A percentile compares a stretch with the other conserved stretches of the same genome.
These are phyloP conservation scores for Meteorus colon DNA, from an alignment of 2,888 invertebrate species.

Conservation along the genomic window DNA sequence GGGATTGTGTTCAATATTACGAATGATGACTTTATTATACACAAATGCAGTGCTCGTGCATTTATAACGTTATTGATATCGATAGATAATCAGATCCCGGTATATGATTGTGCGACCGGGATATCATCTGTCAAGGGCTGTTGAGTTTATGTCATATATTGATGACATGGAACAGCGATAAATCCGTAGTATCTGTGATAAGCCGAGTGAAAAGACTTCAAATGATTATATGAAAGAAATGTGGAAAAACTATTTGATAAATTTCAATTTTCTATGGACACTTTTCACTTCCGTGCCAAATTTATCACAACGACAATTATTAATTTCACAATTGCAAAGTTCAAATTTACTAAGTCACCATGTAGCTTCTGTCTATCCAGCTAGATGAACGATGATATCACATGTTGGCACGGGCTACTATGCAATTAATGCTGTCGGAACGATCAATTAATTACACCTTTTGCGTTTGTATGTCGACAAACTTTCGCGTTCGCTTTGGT, in stretches of 20 bases:
- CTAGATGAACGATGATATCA: slow-evolving; percentile 38
- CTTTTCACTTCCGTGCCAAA: not conserved
- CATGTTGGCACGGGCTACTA: slow-evolving; percentile 23
- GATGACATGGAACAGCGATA: not conserved
- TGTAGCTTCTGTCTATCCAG: slow-evolving; percentile 27
- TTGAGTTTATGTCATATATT: not conserved
- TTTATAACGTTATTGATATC: not conserved
- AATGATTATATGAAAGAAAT: not conserved
- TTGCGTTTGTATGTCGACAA: slow-evolving; percentile 33
- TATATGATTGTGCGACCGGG: not conserved
- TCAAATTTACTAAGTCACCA: slow-evolving; percentile 16
- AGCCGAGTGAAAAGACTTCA: not conserved
- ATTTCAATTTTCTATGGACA: too few relatives aligned
- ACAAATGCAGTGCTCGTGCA: not conserved
- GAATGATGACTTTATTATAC: too few relatives aligned
- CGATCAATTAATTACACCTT: slow-evolving; percentile 45
- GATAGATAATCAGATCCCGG: not conserved
- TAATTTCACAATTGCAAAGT: slow-evolving; percentile 15
- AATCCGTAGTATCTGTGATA: not conserved
- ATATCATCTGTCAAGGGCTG: not conserved
- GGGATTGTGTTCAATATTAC: too few relatives aligned
- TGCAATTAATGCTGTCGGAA: slow-evolving; percentile 43
- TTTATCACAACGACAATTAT: not conserved
- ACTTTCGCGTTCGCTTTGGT: slow-evolving; percentile 25
- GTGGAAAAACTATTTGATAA: too few relatives aligned